phyloP scores from a whole-genome alignment of 1,140 invertebrate species.

The Pachypeltis micranthus region DNA sequence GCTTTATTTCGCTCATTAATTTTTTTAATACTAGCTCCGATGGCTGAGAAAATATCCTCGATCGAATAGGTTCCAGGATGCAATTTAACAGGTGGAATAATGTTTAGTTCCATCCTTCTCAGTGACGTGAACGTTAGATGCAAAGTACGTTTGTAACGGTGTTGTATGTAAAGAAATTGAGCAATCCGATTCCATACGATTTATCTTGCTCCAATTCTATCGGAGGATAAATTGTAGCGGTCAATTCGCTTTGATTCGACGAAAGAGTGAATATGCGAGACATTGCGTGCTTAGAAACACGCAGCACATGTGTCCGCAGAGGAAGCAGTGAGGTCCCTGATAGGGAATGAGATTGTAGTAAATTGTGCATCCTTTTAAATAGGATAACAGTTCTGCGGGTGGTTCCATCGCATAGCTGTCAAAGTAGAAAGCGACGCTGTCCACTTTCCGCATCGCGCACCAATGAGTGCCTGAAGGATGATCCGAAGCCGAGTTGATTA shows the following conservation, averaged over 20 bases:
- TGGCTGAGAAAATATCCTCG: neutral
- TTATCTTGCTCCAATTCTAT: neutral
- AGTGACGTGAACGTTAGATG: too few species aligned
- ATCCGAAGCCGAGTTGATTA: too few species aligned
- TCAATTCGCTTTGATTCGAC: too few species aligned
- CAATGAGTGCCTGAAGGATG: neutral
- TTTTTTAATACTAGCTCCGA: too few species aligned
- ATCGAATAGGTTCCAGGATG: neutral
- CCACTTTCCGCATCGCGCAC: neutral
- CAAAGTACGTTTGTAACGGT: neutral
- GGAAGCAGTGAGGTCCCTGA: too few species aligned
- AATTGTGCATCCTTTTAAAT: too few species aligned
- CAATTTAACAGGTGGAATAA: neutral
- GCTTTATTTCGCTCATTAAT: too few species aligned
- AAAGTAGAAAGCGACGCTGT: neutral
- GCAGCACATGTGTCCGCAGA: too few species aligned
- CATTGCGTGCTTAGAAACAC: too few species aligned
- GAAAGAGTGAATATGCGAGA: too few species aligned
- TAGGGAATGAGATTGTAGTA: too few species aligned
- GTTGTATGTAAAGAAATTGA: neutral
- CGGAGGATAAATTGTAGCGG: neutral
- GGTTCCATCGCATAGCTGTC: neutral
- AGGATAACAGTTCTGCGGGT: neutral
- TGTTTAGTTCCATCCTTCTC: neutral
- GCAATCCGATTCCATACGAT: neutral